Base-by-base conservation (phyloP, 53 echinoderm and acorn worm genomes). In the Zoroaster sp. region DNA sequence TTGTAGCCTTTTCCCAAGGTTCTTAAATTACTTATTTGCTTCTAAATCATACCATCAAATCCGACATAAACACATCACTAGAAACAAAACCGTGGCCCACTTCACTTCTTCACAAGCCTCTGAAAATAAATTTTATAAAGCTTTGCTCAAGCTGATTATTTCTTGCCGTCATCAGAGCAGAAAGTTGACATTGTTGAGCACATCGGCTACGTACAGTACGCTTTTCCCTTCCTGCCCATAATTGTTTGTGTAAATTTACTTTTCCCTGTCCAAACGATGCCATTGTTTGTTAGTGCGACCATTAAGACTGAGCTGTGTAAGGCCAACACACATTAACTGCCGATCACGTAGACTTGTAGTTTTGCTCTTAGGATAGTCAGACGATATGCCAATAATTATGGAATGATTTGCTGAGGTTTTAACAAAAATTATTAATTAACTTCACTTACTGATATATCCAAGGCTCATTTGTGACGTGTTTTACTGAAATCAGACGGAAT, bases 181-280 rank as follows among this genome's bases (percentile, higher is more conserved):
- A 28, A 59, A 59, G 21, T 23, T 10, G 63, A 10, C 25, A 28
- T 28, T 28, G 28, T 20, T 18, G 54, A 54, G 54, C 54, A 8
- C 54, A 8, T 23, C 23, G 20, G 8, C 63, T 9, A 28, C 63
- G 0, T n/a, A n/a, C n/a, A n/a, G n/a, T 47, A 21, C 13, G 38
- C 81, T 81, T 21, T 40, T 66, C 44, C 3, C 66, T 81, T 81
- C 81, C 81, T 67, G 81, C 41, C 43, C 5, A 66, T 67, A 70
- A 85, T 85, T 69, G 83, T 31, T 51, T 49, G 71, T 70, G 85
- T 51, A 85, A 85, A 85, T 85, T 85, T 69, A 53, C 70, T 67
- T 42, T 31, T 28, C 34, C 8, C 68, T 11, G 65, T 82, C 42
- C 34, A 41, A 67, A 18, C 4, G 72, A 70, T 71, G 66, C 70